phyloP scores from a whole-genome alignment of 2,888 invertebrate species.

The Conchocele bisecta region DNA sequence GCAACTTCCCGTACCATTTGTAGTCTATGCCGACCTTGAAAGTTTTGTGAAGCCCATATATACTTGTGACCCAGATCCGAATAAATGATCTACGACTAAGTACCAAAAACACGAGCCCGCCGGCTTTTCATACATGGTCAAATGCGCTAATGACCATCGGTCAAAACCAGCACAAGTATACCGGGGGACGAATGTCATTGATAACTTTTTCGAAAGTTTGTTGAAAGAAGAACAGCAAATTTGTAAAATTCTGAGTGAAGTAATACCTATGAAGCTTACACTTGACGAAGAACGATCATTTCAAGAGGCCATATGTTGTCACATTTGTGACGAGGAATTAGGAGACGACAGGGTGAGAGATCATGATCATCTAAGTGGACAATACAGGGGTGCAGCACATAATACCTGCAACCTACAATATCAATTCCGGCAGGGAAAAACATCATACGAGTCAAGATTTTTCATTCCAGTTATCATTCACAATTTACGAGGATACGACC shows the following conservation, averaged over 20 bases:
- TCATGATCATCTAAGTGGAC: neutral
- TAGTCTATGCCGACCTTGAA: conserved; percentile 40
- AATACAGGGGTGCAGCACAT: conserved; percentile 1
- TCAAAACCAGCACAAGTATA: conserved; percentile 20
- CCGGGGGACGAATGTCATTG: conserved; percentile 28
- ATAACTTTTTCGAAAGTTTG: conserved; percentile 16
- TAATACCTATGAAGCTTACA: conserved; percentile 13
- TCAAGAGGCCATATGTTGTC: conserved; percentile 20
- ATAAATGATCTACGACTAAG: conserved; percentile 27
- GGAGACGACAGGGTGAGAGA: conserved; percentile 1
- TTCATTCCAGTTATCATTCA: conserved; percentile 48
- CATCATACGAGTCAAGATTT: neutral
- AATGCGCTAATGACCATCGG: conserved; percentile 11
- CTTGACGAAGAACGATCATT: conserved; percentile 18
- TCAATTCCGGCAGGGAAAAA: conserved; percentile 7
- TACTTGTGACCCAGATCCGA: conserved; percentile 20
- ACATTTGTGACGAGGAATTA: conserved; percentile 28
- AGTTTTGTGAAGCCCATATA: conserved; percentile 14
- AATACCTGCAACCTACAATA: neutral
- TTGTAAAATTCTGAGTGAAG: conserved; percentile 15
- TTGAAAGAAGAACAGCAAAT: conserved; percentile 28
- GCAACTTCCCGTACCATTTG: conserved; percentile 28
- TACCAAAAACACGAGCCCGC: conserved; percentile 38
- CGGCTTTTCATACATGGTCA: conserved; percentile 20
- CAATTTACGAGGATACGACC: conserved; percentile 37